phyloP scores from a whole-genome alignment of 2,797 vertebrate species.

The Enteromius argenteus region DNA sequence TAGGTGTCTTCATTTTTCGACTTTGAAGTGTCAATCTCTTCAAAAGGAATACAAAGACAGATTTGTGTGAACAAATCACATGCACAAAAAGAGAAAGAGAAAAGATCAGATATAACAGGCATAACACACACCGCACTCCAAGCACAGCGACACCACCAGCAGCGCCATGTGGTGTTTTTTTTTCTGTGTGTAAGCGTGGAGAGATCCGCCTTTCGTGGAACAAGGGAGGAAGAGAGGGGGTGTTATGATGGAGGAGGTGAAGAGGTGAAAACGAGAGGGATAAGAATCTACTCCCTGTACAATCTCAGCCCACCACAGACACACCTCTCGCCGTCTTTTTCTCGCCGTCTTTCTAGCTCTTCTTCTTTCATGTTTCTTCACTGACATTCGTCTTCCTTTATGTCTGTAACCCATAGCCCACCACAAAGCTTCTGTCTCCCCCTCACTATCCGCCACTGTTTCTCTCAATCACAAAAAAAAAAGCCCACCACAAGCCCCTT shows the following conservation, averaged over 20 bases:
- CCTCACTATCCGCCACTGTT: conserved; percentile 62
- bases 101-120: conserved; percentile 19
- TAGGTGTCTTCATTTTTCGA: background rate
- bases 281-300: conserved; percentile 74
- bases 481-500: conserved; percentile 78
- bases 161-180: conserved; percentile 67
- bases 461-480: conserved; percentile 69
- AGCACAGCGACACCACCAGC: conserved; percentile 29
- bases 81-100: conserved; percentile 39
- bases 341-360: conserved; percentile 41
- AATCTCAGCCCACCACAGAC: conserved; percentile 82
- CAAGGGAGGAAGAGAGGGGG: conserved; percentile 80
- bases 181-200: conserved; percentile 68
- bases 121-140: conserved; percentile 44
- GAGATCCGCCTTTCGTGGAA: conserved; percentile 87
- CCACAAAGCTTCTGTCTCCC: conserved; percentile 72
- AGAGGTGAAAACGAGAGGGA: conserved; percentile 71
- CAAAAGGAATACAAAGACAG: conserved; percentile 30
- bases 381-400: conserved; percentile 60
- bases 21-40: background rate
- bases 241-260: conserved; percentile 69
- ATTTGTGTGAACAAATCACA: conserved; percentile 49
- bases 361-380: conserved; percentile 51
- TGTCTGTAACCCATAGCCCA: conserved; percentile 73
- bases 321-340: conserved; percentile 49